These are phyloP conservation scores for Terebella lapidaria DNA, from an alignment of 2,888 invertebrate genomes.

Conservation along the genomic window DNA sequence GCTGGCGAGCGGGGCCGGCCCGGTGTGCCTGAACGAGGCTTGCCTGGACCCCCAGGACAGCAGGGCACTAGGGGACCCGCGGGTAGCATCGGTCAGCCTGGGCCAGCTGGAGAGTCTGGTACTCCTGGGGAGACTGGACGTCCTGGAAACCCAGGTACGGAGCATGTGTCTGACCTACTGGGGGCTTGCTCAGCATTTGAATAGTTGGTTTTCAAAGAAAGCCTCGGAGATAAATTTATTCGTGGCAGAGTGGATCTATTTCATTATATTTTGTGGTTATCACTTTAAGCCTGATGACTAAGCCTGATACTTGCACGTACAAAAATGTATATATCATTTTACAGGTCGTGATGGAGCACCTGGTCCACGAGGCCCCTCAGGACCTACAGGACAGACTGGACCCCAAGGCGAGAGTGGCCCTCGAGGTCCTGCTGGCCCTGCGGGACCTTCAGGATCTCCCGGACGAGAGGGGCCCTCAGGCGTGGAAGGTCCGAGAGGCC, in stretches of 20 bases:
- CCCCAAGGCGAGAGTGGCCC: slow-evolving; percentile 17
- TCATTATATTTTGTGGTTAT: no score
- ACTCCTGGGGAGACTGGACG: slow-evolving; percentile 8
- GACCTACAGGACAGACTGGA: slow-evolving; percentile 18
- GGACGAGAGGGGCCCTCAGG: neutral
- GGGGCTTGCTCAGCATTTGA: no score
- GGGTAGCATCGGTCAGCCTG: slow-evolving; percentile 11
- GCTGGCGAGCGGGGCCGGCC: slow-evolving; percentile 10
- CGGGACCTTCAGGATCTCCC: neutral
- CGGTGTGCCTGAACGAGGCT: no score
- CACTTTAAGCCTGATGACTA: no score
- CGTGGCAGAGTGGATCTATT: no score
- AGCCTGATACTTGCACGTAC: no score
- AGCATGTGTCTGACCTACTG: no score
- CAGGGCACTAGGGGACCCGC: neutral
- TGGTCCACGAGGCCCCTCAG: slow-evolving; percentile 10
- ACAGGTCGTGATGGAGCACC: no score
- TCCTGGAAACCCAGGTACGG: no score
- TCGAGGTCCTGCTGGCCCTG: slow-evolving; percentile 13
- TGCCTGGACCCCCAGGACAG: slow-evolving; percentile 12
- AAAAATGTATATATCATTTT: no score
- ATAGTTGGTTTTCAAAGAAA: no score
- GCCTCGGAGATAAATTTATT: no score
- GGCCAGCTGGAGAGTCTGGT: slow-evolving; percentile 7
- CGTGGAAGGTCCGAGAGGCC: slow-evolving; percentile 2